Base-by-base conservation (phyloP, 1,140 invertebrate species). In the Platorchestia sp. region DNA sequence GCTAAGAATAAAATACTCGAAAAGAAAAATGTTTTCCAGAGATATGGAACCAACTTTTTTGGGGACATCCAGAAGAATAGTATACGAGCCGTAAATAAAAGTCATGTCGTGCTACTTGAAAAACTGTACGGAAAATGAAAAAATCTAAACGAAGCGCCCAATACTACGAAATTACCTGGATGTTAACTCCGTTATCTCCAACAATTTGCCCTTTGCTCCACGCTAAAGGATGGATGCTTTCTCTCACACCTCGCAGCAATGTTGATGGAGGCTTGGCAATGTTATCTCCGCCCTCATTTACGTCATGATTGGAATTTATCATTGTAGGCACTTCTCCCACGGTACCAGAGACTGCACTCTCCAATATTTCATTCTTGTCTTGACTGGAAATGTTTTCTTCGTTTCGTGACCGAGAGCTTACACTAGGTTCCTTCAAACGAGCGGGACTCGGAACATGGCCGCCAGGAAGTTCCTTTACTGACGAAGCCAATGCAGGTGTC, bases 131-230 rank as follows among this genome's bases (percentile, higher is more conserved):
- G n/a, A n/a, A n/a, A n/a, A n/a, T n/a, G n/a, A n/a, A n/a, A n/a
- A n/a, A n/a, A n/a, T n/a, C n/a, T n/a, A n/a, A n/a, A n/a, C n/a
- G n/a, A n/a, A n/a, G n/a, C n/a, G n/a, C n/a, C n/a, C n/a, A n/a
- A n/a, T n/a, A n/a, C n/a, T n/a, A n/a, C n/a, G n/a, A n/a, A n/a
- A n/a, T 42, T 90, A 90, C 87, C 87, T 90, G 87, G 87, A 90
- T 90, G 27, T 90, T 90, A 42, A 36, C 41, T 42, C 87, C 87
- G 27, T 41, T 90, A 45, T 90, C 87, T 42, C 44, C 87, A 43
- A 45, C 6, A 45, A 90, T 44, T 43, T 90, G 87, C 10, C 87
- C 87, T 90, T 90, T 90, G 87, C 87, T 90, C 87, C 87, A 90
- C 7, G 87, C 87, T 5, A 90, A 7, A 90, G 87, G 19, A 42